Evolutionary conservation across 2,888 invertebrate species (phyloP).

Genomic region (Cephonodes hylas): DNA sequence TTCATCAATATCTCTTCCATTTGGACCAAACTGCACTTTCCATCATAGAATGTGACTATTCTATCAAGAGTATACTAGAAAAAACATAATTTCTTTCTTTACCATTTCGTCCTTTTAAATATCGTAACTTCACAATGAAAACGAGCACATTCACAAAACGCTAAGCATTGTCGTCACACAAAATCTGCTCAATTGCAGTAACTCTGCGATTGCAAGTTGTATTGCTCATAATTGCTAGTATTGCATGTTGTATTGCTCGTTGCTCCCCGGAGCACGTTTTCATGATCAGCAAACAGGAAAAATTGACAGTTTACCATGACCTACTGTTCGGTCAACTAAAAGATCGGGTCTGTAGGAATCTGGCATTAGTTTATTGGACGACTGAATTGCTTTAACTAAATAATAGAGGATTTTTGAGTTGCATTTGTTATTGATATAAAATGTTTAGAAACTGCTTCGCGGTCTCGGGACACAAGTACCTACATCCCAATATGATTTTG

Average conservation of each 20-base stretch:
- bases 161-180: neutral
- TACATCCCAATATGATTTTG: no score
- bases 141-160: neutral
- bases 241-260: neutral
- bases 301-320: neutral
- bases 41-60: no score
- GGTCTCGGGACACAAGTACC: no score
- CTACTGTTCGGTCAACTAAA: neutral
- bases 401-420: no score
- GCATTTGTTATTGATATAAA: no score
- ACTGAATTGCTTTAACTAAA: no score
- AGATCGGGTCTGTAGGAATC: neutral
- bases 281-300: neutral
- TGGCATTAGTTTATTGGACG: neutral
- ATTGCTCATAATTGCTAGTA: neutral
- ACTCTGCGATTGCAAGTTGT: neutral
- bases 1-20: no score
- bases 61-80: no score
- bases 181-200: neutral
- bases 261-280: neutral
- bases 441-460: no score
- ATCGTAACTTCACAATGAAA: neutral
- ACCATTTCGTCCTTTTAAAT: no score
- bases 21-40: no score
- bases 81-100: no score